phyloP scores from a whole-genome alignment of 1,140 invertebrate genomes.

The Cydia splendana region DNA sequence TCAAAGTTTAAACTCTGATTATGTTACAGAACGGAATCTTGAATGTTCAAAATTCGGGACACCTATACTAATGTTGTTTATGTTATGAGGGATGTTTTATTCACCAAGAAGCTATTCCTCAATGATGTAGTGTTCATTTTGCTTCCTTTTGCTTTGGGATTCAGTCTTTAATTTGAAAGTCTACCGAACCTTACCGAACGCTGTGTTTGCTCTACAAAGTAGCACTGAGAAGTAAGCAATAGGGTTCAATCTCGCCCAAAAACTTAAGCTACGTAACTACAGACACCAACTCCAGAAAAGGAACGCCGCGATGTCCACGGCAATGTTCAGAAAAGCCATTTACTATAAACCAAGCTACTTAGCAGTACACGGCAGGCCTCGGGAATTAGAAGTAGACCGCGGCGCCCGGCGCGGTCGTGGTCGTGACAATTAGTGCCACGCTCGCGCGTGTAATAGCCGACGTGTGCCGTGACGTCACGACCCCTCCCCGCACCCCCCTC shows the following conservation, averaged over 20 bases:
- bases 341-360: constrained; percentile 17
- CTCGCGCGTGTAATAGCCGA: constrained; percentile 24
- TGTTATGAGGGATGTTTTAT: no score
- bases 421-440: constrained; percentile 18
- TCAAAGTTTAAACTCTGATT: neutral
- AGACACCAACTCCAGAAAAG: neutral
- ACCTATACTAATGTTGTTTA: no score
- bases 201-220: no score
- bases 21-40: no score
- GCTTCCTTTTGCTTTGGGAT: no score
- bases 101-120: no score
- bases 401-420: constrained; percentile 44
- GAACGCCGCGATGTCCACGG: neutral
- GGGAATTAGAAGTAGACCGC: constrained; percentile 33
- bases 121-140: no score
- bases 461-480: constrained; percentile 29
- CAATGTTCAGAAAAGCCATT: constrained; percentile 7
- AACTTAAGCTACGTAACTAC: neutral
- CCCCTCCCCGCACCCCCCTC: constrained; percentile 9
- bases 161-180: no score
- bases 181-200: no score
- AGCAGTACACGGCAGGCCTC: constrained; percentile 7
- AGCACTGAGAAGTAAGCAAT: no score
- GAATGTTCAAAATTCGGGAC: no score
- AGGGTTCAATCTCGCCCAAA: neutral